phyloP scores from a whole-genome alignment of 2,797 vertebrate genomes.

The Scomberomorus guttatus region DNA sequence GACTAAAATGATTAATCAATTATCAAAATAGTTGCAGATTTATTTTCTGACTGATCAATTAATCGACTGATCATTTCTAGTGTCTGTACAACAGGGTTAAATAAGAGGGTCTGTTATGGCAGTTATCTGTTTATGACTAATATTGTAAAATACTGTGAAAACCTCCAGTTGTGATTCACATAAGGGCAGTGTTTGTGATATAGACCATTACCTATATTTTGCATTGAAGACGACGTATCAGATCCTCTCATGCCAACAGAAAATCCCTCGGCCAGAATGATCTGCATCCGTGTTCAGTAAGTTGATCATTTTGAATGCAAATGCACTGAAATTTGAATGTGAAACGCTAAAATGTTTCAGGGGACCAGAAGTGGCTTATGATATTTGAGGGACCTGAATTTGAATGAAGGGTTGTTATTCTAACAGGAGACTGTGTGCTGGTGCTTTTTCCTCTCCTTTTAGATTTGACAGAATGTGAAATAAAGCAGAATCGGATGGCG shows the following conservation, averaged over 20 bases:
- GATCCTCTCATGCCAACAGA: constrained; percentile 9
- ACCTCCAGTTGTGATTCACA: neutral
- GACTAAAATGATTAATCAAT: neutral
- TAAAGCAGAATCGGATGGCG: constrained; percentile 40
- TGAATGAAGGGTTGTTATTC: constrained; percentile 70
- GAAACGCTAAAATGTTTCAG: constrained; percentile 43
- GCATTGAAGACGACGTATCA: constrained; percentile 1
- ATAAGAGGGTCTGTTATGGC: neutral
- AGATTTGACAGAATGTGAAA: constrained; percentile 66
- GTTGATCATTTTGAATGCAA: constrained; percentile 46
- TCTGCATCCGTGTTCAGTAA: constrained; percentile 8
- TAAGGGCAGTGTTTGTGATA: neutral
- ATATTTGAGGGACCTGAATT: constrained; percentile 59
- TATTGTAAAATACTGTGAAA: neutral
- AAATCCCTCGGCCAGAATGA: constrained; percentile 18
- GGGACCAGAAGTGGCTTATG: constrained; percentile 41
- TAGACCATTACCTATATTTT: neutral
- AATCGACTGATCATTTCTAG: neutral
- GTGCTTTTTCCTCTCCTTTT: constrained; percentile 45
- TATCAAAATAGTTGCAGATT: too few species aligned
- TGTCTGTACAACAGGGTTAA: neutral
- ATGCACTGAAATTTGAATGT: constrained; percentile 39
- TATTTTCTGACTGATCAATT: neutral
- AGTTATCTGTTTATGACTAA: neutral
- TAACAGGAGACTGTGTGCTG: constrained; percentile 37